Base-by-base conservation (phyloP, 2,113 vertebrate genomes). In the Mohoua ochrocephala region DNA sequence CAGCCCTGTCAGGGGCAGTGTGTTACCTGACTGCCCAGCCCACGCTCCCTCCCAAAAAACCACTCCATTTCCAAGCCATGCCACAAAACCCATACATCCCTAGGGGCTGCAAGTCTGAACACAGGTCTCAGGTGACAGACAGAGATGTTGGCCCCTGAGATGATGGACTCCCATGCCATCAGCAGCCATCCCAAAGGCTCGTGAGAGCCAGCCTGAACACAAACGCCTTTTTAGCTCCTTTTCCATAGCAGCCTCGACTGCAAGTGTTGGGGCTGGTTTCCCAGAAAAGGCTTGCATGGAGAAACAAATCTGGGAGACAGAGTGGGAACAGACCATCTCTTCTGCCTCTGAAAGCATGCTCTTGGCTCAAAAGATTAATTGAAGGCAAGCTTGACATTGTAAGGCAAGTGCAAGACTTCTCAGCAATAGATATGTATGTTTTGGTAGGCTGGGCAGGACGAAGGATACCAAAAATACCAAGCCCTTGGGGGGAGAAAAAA, bases 1-100 rank as follows among this genome's bases (percentile, higher is more conserved):
- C 54, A 0, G 33, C n/a, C 21, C 31, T 19, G 13, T 7, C 33
- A 61, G 0, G 6, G 39, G 13, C 31, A 45, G 27, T 1, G 5
- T 2, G 49, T 44, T 13, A 23, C 10, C 4, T 2, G 1, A 53
- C 19, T 31, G 2, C 31, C 23, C 41, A 77, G 50, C 30, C 24
- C 50, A 35, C 1, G 3, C 6, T 35, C 17, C 21, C 31, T 60
- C 50, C 33, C n/a, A 26, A 30, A 73, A 76, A n/a, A 11, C 0
- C 49, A 86, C 11, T 14, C 18, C 9, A 18, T 56, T 26, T 54
- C 63, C 79, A 50, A 68, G 15, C 50, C 20, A 13, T 26, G 23
- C 4, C 21, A 60, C 20, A 33, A 68, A 77, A 37, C 2, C 18
- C 41, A 35, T 3, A 27, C 1, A 0, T 33, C 45, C 23, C 31